These are phyloP conservation scores for Dromius quadrimaculatus DNA, from an alignment of 2,888 invertebrate genomes.

Conservation along the genomic window DNA sequence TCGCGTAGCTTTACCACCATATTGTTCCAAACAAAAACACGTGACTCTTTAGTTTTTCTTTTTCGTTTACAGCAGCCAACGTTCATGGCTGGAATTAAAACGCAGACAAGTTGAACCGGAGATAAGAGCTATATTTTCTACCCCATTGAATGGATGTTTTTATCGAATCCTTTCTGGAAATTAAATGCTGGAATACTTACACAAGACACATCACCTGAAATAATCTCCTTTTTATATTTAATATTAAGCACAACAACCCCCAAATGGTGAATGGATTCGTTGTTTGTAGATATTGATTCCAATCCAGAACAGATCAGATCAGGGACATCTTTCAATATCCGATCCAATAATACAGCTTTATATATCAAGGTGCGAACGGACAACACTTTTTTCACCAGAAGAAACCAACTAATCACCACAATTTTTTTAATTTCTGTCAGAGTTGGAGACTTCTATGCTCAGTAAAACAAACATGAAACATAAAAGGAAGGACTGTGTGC, in stretches of 20 bases:
- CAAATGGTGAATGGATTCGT: too few species aligned
- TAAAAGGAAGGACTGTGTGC: conserved; percentile 3
- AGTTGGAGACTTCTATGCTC: conserved; percentile 23
- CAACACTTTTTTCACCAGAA: background rate
- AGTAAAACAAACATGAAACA: conserved; percentile 21
- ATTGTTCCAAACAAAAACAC: conserved; percentile 44
- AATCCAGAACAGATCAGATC: too few species aligned
- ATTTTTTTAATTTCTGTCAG: conserved; percentile 46
- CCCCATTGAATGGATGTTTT: conserved; percentile 40
- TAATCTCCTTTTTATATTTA: too few species aligned
- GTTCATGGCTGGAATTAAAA: conserved; percentile 27
- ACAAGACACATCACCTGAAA: too few species aligned
- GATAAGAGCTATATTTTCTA: conserved; percentile 48
- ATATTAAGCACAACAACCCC: conserved; percentile 6
- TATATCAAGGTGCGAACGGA: too few species aligned
- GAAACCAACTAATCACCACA: conserved; percentile 41
- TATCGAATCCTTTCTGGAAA: conserved; percentile 22
- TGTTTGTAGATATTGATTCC: too few species aligned
- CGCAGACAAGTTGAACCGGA: conserved; percentile 36
- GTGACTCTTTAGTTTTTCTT: conserved; percentile 32
- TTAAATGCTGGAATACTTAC: too few species aligned
- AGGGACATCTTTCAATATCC: too few species aligned
- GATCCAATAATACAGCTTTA: too few species aligned
- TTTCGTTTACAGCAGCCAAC: background rate
- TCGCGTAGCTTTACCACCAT: conserved; percentile 41